Percentiles rank a stretch among this genome's conserved stretches.
These are phyloP conservation scores for Tachysurus vachellii DNA, from an alignment of 2,113 vertebrate species.

Conservation along the genomic window DNA sequence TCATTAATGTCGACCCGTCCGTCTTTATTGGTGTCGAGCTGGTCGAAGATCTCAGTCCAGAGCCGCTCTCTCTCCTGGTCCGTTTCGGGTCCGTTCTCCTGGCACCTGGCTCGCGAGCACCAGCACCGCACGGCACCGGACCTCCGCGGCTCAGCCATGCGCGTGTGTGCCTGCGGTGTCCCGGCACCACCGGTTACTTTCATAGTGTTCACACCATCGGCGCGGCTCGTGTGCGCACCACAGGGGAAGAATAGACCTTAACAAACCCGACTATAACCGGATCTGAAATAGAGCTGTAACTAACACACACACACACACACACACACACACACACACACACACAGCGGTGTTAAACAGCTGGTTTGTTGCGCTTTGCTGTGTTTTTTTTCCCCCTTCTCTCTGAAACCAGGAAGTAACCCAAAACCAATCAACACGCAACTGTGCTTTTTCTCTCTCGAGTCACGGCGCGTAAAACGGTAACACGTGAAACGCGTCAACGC, in stretches of 20 bases:
- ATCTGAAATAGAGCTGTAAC: neutral
- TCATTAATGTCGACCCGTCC: constrained; percentile 83
- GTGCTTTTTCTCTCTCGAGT: neutral
- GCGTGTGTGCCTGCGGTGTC: neutral
- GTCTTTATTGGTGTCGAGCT: constrained; percentile 86
- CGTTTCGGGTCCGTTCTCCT: constrained; percentile 61
- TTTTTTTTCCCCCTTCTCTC: neutral
- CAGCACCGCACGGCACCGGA: constrained; percentile 55
- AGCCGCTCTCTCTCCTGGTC: constrained; percentile 72
- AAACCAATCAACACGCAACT: neutral
- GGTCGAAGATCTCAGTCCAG: constrained; percentile 82
- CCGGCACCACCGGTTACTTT: neutral
- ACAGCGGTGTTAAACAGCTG: neutral
- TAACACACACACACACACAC: neutral
- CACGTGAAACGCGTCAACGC: neutral
- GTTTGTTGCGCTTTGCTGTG: neutral
- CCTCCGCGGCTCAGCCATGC: neutral
- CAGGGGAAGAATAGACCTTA: neutral
- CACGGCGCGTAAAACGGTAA: too few relatives aligned
- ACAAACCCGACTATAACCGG: neutral
- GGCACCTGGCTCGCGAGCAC: constrained; percentile 59
- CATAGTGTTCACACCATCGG: neutral
- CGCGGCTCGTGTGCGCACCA: neutral
- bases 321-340: neutral
- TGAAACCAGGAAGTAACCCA: constrained; percentile 5